These are phyloP conservation scores for Urocyon cinereoargenteus DNA, from an alignment of 2,797 vertebrate species.

Conservation along the genomic window DNA sequence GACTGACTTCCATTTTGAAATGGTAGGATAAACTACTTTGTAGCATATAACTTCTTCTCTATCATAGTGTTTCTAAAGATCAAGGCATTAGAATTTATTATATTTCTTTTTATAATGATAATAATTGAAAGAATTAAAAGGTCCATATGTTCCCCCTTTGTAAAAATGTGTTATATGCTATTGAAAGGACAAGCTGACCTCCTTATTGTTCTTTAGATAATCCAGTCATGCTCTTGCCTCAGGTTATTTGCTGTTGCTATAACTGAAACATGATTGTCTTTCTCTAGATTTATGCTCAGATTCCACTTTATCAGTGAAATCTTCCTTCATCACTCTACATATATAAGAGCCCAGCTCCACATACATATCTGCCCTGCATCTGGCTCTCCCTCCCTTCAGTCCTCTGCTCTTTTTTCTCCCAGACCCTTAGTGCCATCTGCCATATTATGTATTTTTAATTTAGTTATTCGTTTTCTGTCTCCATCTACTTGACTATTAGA, in stretches of 20 bases:
- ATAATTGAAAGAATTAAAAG: not conserved
- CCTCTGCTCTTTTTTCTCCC: not conserved
- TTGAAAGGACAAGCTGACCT: not conserved
- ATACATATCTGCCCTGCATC: fast-evolving
- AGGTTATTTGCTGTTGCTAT: not conserved
- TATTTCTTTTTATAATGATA: slow-evolving; percentile 39
- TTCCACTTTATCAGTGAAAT: not conserved
- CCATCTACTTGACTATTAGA: not conserved
- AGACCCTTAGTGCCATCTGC: not conserved
- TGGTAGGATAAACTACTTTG: not conserved
- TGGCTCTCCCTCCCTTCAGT: not conserved
- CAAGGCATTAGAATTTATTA: not conserved
- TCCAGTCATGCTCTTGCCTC: not conserved
- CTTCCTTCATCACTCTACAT: not conserved
- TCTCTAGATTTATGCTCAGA: not conserved
- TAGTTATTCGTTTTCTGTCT: slow-evolving; percentile 6
- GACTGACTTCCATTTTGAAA: not conserved
- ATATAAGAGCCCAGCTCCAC: not conserved
- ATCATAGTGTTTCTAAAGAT: slow-evolving; percentile 28
- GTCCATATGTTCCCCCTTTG: not conserved
- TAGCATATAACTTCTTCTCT: not conserved
- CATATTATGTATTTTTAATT: not conserved
- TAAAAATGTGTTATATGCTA: not conserved
- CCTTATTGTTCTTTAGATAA: not conserved
- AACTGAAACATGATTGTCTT: not conserved